A percentile compares a stretch with the other conserved stretches of the same genome.
These are phyloP conservation scores for Lymantria dispar DNA, from an alignment of 2,888 invertebrate genomes.

Conservation along the genomic window DNA sequence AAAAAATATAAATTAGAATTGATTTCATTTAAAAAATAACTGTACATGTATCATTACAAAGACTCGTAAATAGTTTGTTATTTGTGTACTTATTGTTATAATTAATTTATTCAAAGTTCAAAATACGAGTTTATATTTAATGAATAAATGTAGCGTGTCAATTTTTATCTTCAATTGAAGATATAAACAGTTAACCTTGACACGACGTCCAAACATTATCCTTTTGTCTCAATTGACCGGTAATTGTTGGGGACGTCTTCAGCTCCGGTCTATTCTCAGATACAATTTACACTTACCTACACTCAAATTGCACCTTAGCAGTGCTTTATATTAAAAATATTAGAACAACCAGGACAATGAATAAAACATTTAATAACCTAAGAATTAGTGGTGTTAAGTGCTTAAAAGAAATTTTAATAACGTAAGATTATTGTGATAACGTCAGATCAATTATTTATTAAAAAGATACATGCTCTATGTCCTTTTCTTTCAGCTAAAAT, in stretches of 20 bases:
- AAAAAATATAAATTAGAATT: too few relatives aligned
- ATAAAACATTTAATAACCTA: too few relatives aligned
- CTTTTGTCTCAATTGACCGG: slow-evolving; percentile 79
- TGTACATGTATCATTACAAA: too few relatives aligned
- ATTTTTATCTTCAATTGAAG: slow-evolving; percentile 72
- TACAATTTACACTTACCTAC: slow-evolving; percentile 73
- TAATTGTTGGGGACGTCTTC: slow-evolving; percentile 73
- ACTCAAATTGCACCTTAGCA: slow-evolving; percentile 74
- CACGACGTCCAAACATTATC: slow-evolving; percentile 78
- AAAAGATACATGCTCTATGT: neutral
- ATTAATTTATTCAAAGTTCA: neutral
- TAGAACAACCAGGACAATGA: neutral
- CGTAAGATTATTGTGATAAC: slow-evolving; percentile 18
- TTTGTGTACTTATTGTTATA: too few relatives aligned
- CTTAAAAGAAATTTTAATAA: too few relatives aligned
- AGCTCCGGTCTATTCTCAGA: slow-evolving; percentile 69
- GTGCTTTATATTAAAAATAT: slow-evolving; percentile 25
- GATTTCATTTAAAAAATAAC: too few relatives aligned
- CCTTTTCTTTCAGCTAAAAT: slow-evolving; percentile 48
- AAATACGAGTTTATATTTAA: slow-evolving; percentile 14
- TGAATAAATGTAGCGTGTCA: slow-evolving; percentile 63
- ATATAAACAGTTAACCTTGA: slow-evolving; percentile 67
- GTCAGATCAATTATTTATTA: slow-evolving; percentile 9
- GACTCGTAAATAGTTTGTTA: too few relatives aligned
- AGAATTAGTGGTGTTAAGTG: too few relatives aligned